phyloP scores from a whole-genome alignment of 1,140 invertebrate genomes.

The Lasioglossum baleicum region DNA sequence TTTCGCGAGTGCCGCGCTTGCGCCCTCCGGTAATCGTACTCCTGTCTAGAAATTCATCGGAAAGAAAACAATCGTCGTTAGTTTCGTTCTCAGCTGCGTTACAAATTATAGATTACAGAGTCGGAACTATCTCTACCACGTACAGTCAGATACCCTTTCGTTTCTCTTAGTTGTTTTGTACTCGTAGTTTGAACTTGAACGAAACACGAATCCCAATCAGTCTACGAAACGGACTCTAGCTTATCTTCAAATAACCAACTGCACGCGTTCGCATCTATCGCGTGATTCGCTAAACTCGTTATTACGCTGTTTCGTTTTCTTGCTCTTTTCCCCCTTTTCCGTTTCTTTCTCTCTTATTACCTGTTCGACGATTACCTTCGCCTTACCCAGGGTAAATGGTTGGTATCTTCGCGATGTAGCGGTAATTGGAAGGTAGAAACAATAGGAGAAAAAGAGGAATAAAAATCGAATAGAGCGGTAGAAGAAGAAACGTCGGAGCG shows the following conservation, averaged over 20 bases:
- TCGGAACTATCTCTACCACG: too few species aligned
- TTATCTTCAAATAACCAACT: too few species aligned
- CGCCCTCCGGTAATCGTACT: slow-evolving; percentile 85
- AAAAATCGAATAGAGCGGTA: neutral
- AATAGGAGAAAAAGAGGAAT: neutral
- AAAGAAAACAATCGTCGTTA: neutral
- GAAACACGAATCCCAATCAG: too few species aligned
- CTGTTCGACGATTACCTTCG: neutral
- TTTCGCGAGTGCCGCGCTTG: slow-evolving; percentile 85
- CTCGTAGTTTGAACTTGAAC: too few species aligned
- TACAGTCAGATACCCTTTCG: too few species aligned
- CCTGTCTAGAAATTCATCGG: slow-evolving; percentile 83
- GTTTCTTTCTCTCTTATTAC: neutral
- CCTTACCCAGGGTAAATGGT: neutral
- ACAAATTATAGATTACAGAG: too few species aligned
- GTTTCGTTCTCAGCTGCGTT: neutral
- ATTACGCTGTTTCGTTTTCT: neutral
- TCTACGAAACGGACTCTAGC: too few species aligned
- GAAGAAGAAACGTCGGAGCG: too few species aligned
- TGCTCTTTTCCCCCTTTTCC: neutral
- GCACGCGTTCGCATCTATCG: too few species aligned
- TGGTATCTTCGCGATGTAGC: neutral
- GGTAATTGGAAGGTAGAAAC: slow-evolving; percentile 1
- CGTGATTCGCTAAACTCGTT: neutral
- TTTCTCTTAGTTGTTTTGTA: too few species aligned